Evolutionary conservation across 2,888 invertebrate species (phyloP).

Genomic region (Teinopalpus imperialis): DNA sequence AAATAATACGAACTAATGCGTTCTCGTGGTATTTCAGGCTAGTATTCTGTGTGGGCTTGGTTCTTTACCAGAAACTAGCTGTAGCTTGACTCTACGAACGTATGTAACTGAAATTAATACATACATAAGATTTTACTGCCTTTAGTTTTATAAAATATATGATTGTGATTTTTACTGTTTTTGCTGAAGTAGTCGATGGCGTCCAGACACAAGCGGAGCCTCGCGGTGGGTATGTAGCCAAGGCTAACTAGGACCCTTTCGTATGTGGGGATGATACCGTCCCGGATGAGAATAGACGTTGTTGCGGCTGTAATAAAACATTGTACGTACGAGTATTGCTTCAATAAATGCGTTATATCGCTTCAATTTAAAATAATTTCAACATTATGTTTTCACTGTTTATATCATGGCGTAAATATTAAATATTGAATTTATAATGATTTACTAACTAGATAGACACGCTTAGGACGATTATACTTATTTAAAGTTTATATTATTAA

Average conservation of each 20-base stretch:
- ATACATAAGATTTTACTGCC: no score
- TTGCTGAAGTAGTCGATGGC: slow-evolving; percentile 86
- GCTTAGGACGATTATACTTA: no score
- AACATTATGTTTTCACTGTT: not conserved
- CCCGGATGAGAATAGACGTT: slow-evolving; percentile 79
- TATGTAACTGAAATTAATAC: no score
- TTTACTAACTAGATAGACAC: no score
- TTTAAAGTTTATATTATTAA: no score
- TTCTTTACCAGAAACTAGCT: no score
- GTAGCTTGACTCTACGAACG: no score
- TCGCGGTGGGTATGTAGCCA: slow-evolving; percentile 83
- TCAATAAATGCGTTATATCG: slow-evolving; percentile 4
- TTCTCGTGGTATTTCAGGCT: no score
- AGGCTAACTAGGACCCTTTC: slow-evolving; percentile 82
- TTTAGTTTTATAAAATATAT: slow-evolving; percentile 18
- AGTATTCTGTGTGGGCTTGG: no score
- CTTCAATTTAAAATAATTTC: not conserved
- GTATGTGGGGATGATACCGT: slow-evolving; percentile 82
- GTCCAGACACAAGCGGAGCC: slow-evolving; percentile 84
- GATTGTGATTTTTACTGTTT: slow-evolving; percentile 77
- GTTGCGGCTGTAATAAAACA: slow-evolving; percentile 58
- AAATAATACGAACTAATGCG: no score
- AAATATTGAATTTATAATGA: no score
- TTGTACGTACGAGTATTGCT: slow-evolving; percentile 20
- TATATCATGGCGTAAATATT: not conserved